These are phyloP conservation scores for Lagopus leucura DNA, from an alignment of 2,113 vertebrate species.

Conservation along the genomic window DNA sequence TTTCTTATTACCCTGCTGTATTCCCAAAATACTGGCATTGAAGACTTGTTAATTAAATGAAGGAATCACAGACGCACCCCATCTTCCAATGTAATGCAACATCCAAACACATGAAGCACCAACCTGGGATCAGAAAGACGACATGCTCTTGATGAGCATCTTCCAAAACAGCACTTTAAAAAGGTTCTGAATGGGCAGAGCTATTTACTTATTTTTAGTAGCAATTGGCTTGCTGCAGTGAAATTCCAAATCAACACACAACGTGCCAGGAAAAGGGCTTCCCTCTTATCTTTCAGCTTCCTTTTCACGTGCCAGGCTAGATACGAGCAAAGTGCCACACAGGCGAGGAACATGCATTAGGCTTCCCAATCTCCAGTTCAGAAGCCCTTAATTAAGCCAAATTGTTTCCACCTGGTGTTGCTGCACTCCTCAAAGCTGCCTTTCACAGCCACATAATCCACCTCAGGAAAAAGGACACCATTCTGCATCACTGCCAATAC, in stretches of 20 bases:
- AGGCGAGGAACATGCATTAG: not conserved
- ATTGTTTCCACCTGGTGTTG: slow-evolving; percentile 54
- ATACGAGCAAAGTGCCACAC: rapidly evolving
- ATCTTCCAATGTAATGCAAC: not conserved
- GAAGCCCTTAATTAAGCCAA: slow-evolving; percentile 46
- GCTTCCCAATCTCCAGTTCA: not conserved
- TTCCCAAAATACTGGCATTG: not conserved
- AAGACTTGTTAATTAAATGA: not conserved
- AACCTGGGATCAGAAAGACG: not conserved
- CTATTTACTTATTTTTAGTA: not conserved
- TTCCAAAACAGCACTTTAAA: not conserved
- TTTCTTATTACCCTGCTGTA: not conserved
- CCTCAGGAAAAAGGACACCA: slow-evolving; percentile 35
- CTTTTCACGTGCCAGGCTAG: rapidly evolving
- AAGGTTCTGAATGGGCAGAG: not conserved
- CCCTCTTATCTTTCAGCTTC: not conserved
- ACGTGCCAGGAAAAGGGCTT: not conserved
- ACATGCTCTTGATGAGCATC: rapidly evolving
- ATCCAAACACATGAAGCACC: rapidly evolving
- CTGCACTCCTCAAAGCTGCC: slow-evolving; percentile 25
- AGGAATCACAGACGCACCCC: not conserved
- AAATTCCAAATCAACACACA: not conserved
- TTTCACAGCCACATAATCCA: slow-evolving; percentile 49
- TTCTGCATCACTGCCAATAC: slow-evolving; percentile 14
- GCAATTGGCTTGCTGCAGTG: not conserved